Base-by-base conservation (phyloP, 1,140 invertebrate species). In the Psilanteris sp. region DNA sequence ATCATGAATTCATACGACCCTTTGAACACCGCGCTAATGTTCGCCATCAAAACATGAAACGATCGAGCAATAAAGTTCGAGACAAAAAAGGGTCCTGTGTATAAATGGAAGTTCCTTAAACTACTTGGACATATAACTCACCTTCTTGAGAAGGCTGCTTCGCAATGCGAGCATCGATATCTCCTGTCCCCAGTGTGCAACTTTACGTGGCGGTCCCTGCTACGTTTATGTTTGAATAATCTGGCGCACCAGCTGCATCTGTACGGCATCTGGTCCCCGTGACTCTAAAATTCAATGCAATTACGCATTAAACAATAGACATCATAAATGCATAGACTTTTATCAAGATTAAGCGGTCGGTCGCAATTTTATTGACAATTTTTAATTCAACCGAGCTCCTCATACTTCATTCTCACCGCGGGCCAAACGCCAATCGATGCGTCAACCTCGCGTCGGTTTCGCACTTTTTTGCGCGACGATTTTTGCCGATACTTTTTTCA, bases 181-280 rank as follows among this genome's bases (percentile, higher is more conserved):
- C 96, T 96, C 84, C 95, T 92, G 86, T 98, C 96, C 1, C 96
- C 96, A 1, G 96, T 97, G 89, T 98, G 97, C 41, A 98, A 90
- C 86, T 98, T 98, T 73, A 96, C 93, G 86, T 98, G 97, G 10
- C 97, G 92, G 88, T 98, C 97, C 41, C 96, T 91, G 61, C 95
- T 97, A 8, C 96, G 91, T 86, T 98, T 98, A 89, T 98, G 96
- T 87, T 97, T 97, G 91, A 98, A 98, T 68, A 96, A 89, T 74
- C 96, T 92, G 57, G 95, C 93, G 88, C 94, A 97, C 89, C 94
- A 96, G 76, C 95, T 93, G 87, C 96, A 97, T 59, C 93, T 92
- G 85, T 96, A 97, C 31, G 95, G 95, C 92, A 96, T 93, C 81
- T 96, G 94, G 82, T 96, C 95, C 31, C 93, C 93, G 86, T 96